Conservation (phyloP, 1,140 invertebrate genomes). For the Medauroidea extradentata region DNA sequence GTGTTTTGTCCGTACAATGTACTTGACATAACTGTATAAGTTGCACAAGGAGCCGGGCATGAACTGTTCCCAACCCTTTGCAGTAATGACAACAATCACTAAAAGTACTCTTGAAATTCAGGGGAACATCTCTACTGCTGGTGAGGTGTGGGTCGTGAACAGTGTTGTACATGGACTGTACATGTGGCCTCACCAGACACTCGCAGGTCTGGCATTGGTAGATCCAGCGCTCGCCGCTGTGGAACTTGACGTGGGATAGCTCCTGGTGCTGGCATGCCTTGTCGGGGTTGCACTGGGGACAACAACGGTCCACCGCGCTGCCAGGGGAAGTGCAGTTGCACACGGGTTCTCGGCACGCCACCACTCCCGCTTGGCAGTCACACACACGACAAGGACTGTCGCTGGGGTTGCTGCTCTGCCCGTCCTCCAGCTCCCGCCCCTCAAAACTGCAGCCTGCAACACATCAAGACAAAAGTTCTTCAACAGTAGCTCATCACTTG, state of each 20-base stretch:
- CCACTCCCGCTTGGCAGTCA: slow-evolving; percentile 54
- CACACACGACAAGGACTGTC: slow-evolving; percentile 57
- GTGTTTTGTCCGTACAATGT: no score
- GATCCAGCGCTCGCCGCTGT: slow-evolving; percentile 79
- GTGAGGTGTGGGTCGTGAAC: background rate
- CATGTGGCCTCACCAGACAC: slow-evolving; percentile 66
- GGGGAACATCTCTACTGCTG: no score
- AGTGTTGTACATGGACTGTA: no score
- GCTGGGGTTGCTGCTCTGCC: slow-evolving; percentile 46
- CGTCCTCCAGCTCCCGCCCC: slow-evolving; percentile 52
- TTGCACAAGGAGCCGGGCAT: no score
- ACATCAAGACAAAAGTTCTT: no score
- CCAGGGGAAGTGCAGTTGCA: slow-evolving; percentile 56
- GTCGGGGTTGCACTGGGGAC: slow-evolving; percentile 69
- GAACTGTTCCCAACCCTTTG: no score
- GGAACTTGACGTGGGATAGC: slow-evolving; percentile 64
- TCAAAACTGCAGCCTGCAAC: slow-evolving; percentile 57
- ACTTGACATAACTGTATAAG: no score
- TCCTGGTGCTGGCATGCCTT: slow-evolving; percentile 74
- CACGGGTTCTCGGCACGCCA: slow-evolving; percentile 53
- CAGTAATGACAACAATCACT: no score
- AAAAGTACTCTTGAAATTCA: no score
- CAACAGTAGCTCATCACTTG: no score
- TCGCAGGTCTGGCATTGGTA: slow-evolving; percentile 88
- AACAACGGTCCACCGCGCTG: slow-evolving; percentile 57